Conservation (phyloP, 1,140 invertebrate species). For the Rhizoglyphus robini region DNA sequence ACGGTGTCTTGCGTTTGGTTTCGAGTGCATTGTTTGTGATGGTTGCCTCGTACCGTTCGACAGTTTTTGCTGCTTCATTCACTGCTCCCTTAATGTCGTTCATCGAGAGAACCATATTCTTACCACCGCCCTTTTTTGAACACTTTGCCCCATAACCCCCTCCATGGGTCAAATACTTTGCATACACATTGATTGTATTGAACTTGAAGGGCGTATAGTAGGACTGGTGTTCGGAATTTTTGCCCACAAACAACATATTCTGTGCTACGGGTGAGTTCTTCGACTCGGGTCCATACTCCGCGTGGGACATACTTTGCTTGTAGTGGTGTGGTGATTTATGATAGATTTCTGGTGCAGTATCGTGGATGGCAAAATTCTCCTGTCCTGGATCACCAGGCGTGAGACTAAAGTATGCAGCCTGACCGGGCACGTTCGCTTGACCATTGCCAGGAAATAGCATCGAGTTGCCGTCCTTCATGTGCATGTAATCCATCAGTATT, state of each 20-base stretch:
- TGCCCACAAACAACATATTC: background rate
- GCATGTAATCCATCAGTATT: background rate
- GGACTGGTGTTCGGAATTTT: background rate
- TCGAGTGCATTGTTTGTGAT: background rate
- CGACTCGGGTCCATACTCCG: background rate
- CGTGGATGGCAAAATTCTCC: background rate
- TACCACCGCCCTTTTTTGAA: background rate
- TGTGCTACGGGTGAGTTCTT: background rate
- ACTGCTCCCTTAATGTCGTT: background rate
- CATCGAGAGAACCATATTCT: background rate
- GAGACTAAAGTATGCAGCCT: background rate
- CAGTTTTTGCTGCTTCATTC: background rate
- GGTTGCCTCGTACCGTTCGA: background rate
- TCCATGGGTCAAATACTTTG: background rate
- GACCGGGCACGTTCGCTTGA: background rate
- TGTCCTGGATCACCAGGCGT: background rate
- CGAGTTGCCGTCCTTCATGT: too few species aligned
- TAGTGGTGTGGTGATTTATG: background rate
- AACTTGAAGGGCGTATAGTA: conserved; percentile 13
- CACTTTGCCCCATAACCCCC: background rate
- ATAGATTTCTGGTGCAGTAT: background rate
- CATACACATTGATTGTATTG: conserved; percentile 10
- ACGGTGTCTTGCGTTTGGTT: conserved; percentile 3
- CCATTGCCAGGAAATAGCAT: too few species aligned
- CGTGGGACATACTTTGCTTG: background rate